Conservation (phyloP, 2,113 vertebrate genomes). For the Mesoclemmys tuberculata region DNA sequence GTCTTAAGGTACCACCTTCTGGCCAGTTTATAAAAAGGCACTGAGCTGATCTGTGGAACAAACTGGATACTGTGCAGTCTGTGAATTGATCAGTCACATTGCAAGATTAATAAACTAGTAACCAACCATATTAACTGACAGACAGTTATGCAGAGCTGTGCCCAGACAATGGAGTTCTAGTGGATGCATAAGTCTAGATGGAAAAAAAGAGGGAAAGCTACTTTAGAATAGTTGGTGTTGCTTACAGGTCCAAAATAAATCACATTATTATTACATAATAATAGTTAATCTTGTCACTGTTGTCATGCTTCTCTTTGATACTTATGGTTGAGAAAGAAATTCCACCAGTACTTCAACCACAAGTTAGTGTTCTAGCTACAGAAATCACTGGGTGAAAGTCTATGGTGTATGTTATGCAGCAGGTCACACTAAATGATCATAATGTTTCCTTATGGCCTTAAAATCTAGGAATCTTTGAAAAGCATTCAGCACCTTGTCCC, state of each 20-base stretch:
- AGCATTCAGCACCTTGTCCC: background rate
- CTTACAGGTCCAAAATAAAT: background rate
- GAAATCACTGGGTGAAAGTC: background rate
- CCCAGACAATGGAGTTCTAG: background rate
- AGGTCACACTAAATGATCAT: background rate
- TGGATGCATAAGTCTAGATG: background rate
- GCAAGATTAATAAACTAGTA: background rate
- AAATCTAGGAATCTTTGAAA: background rate
- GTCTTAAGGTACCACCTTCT: slow-evolving; percentile 72
- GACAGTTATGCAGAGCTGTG: background rate
- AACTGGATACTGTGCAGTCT: background rate
- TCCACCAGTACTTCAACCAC: background rate
- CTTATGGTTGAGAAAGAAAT: background rate
- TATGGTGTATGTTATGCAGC: background rate
- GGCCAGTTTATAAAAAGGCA: slow-evolving; percentile 55
- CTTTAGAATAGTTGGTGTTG: background rate
- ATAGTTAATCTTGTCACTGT: background rate
- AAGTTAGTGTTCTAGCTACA: background rate
- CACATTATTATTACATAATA: background rate
- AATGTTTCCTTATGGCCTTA: background rate
- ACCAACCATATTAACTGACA: background rate
- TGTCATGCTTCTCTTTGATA: background rate
- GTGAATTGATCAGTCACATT: background rate
- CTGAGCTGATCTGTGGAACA: background rate
- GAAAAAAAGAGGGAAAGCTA: background rate